Evolutionary conservation across 2,888 invertebrate species (phyloP).

Genomic region (Andrena haemorrhoa): DNA sequence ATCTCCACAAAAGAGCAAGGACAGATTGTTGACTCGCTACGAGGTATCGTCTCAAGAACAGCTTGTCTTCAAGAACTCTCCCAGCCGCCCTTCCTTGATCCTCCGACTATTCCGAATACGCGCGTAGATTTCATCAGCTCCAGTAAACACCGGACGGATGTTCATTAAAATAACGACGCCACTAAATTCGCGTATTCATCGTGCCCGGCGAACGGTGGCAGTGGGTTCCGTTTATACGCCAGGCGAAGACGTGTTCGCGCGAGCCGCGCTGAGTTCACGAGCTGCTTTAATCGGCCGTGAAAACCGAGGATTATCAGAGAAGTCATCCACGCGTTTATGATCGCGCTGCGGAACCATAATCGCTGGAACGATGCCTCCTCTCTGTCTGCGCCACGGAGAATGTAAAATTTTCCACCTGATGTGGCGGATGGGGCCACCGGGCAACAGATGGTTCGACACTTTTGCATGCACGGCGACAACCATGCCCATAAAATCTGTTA

Average conservation of each 20-base stretch:
- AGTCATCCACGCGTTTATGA: conserved; percentile 47
- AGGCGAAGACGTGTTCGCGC: conserved; percentile 1
- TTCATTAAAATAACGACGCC: background rate
- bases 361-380: conserved; percentile 26
- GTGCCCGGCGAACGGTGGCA: background rate
- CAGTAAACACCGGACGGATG: background rate
- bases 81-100: too few relatives aligned
- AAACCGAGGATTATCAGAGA: conserved; percentile 27
- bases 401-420: conserved; percentile 80
- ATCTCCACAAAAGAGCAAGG: too few relatives aligned
- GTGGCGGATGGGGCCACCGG: conserved; percentile 52
- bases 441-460: conserved; percentile 75
- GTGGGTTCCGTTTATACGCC: background rate
- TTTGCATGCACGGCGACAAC: conserved; percentile 69
- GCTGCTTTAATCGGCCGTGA: conserved; percentile 29
- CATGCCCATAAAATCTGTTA: conserved; percentile 70
- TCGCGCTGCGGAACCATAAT: conserved; percentile 42
- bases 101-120: too few relatives aligned
- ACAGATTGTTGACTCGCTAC: too few relatives aligned
- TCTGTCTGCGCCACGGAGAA: conserved; percentile 59
- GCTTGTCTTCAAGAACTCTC: too few relatives aligned
- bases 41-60: too few relatives aligned
- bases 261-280: background rate
- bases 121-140: background rate
- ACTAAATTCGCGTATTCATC: conserved; percentile 3